Evolutionary conservation across 2,797 vertebrate species (phyloP), one percentile per base, ranked within the genome.

Genomic region (Anabacerthia variegaticeps): DNA sequence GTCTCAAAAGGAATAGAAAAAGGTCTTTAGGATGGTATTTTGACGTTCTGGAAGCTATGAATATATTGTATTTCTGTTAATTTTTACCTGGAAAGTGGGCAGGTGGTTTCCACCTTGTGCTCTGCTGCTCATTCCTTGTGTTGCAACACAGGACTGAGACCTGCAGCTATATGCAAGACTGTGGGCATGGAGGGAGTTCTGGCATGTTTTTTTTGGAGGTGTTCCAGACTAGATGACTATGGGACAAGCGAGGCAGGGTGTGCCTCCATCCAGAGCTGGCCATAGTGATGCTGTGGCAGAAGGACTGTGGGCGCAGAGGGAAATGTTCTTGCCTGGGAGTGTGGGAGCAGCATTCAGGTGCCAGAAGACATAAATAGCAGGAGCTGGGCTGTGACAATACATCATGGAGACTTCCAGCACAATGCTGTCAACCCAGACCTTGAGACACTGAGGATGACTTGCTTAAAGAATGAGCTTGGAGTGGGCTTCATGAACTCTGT

Each of bases 351-450:
- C 41, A 77, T 44, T 72, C 23, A 67, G 77, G 41, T 85, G 78
- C 52, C 87, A 92, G 88, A 73, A 93, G 48, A 87, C 56, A 79
- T 89, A 87, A 90, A 73, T 82, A 92, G 66, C 85, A 76, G 51
- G 30, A 89, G 37, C 2, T 44, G 41, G 56, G 22, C 56, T 88
- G 13, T 61, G 65, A 71, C 74, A 93, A 80, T 71, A 44, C 55
- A 66, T 63, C 41, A 66, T 3, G 28, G 39, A 87, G 36, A 58
- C 51, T 88, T 89, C 56, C 61, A 94, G 72, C 81, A 84, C 30
- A 71, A 61, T 43, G 48, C 19, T 90, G 18, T 41, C 77, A 82
- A 37, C 10, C 10, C 24, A 43, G 76, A 28, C 43, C 34, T 69
- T 0, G 4, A 71, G 41, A 44, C 10, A 24, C 1, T 23, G n/a